Evolutionary conservation across 1,140 invertebrate genomes (phyloP).

Genomic region (Steinernema feltiae): DNA sequence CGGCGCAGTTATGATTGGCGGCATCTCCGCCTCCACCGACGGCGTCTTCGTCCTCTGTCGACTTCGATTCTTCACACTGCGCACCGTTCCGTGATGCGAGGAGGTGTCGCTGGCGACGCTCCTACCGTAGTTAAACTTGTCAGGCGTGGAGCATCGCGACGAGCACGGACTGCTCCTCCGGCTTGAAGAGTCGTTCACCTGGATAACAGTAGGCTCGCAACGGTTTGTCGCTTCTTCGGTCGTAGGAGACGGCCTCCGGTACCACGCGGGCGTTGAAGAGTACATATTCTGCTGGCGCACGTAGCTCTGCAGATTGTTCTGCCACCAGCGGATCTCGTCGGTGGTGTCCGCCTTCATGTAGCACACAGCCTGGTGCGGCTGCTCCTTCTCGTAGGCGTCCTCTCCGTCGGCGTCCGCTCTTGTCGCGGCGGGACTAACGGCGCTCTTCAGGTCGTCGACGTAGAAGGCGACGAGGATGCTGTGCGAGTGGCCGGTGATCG

Average conservation of each 20-base stretch:
- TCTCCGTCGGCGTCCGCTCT: not conserved
- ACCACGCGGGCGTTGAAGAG: not conserved
- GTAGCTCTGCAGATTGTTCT: constrained; percentile 16
- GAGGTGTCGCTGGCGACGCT: not conserved
- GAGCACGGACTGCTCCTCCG: not conserved
- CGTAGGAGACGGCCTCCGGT: not conserved
- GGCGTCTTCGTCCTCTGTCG: not conserved
- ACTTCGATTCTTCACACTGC: not conserved
- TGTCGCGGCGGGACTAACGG: not conserved
- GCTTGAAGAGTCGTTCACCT: not conserved
- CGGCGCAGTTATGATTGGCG: not conserved
- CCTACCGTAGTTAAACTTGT: not conserved
- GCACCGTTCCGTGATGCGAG: not conserved
- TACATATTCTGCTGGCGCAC: not conserved
- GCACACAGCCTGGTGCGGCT: constrained; percentile 44
- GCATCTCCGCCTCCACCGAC: not conserved
- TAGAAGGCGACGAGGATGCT: constrained; percentile 31
- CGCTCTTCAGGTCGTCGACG: not conserved
- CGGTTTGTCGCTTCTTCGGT: not conserved
- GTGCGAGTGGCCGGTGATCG: constrained; percentile 46
- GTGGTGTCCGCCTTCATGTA: constrained; percentile 56
- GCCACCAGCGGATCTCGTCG: constrained; percentile 54
- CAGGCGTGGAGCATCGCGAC: not conserved
- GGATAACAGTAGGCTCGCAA: constrained; percentile 5
- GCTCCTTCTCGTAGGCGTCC: constrained; percentile 11